Evolutionary conservation across 2,113 vertebrate genomes (phyloP).

Genomic region (Sitta europaea): DNA sequence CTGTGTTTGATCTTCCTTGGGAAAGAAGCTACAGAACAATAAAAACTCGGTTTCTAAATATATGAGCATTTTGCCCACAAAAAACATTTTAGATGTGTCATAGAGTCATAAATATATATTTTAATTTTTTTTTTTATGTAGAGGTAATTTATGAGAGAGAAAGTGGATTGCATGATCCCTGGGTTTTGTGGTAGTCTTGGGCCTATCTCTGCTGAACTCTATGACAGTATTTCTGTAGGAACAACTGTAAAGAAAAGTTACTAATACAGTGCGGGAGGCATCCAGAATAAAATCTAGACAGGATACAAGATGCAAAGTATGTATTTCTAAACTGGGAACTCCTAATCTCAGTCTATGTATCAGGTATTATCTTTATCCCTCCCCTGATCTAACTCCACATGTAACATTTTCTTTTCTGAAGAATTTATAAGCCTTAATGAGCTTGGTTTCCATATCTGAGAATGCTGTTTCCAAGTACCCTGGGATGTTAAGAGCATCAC

Average conservation of each 20-base stretch:
- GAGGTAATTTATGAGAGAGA: neutral
- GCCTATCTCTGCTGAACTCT: neutral
- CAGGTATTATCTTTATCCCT: neutral
- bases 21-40: neutral
- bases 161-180: fast-evolving
- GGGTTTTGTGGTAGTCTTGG: neutral
- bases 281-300: neutral
- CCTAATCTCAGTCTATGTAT: neutral
- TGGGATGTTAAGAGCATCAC: neutral
- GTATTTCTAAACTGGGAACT: neutral
- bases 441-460: neutral
- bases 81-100: neutral
- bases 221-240: neutral
- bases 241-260: neutral
- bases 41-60: neutral
- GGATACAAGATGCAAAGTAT: neutral
- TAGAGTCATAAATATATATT: neutral
- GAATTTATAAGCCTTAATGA: neutral
- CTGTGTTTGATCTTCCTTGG: neutral
- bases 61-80: neutral
- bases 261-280: neutral
- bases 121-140: neutral
- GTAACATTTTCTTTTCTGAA: neutral
- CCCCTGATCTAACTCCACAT: neutral
- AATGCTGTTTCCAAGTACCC: neutral